phyloP scores from a whole-genome alignment of 2,888 invertebrate species.

The Octonoba sinensis region DNA sequence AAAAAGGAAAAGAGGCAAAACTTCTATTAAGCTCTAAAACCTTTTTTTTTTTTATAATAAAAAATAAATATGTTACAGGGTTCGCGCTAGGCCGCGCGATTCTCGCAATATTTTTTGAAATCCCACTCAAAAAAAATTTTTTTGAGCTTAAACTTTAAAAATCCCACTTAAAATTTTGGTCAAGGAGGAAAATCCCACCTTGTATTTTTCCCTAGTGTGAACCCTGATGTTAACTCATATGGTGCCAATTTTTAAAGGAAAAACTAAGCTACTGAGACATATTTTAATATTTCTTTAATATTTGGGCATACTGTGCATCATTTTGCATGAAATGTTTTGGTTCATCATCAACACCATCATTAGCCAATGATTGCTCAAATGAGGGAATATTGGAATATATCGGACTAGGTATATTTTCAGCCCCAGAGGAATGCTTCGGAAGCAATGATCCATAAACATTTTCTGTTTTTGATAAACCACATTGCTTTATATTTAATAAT shows the following conservation, averaged over 20 bases:
- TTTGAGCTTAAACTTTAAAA: too few species aligned
- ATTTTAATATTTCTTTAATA: conserved; percentile 56
- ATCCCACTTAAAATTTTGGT: too few species aligned
- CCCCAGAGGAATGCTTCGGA: conserved; percentile 1
- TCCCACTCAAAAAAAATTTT: too few species aligned
- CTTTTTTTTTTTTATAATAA: neutral
- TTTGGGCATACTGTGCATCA: conserved; percentile 66
- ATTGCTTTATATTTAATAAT: conserved; percentile 25
- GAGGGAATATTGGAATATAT: conserved; percentile 42
- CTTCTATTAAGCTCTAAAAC: neutral
- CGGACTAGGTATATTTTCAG: conserved; percentile 23
- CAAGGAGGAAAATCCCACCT: too few species aligned
- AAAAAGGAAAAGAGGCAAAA: neutral
- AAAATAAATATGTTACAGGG: neutral
- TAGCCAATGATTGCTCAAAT: neutral
- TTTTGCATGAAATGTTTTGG: conserved; percentile 65
- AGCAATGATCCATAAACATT: conserved; percentile 35
- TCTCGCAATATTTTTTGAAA: too few species aligned
- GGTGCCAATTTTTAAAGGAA: neutral
- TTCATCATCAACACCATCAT: conserved; percentile 21
- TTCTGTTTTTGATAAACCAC: neutral
- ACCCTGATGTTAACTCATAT: too few species aligned
- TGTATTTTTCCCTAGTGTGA: too few species aligned
- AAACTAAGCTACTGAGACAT: neutral
- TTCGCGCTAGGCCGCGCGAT: too few species aligned